Base-by-base conservation (phyloP, 2,797 vertebrate species). In the Sebastes taczanowskii region DNA sequence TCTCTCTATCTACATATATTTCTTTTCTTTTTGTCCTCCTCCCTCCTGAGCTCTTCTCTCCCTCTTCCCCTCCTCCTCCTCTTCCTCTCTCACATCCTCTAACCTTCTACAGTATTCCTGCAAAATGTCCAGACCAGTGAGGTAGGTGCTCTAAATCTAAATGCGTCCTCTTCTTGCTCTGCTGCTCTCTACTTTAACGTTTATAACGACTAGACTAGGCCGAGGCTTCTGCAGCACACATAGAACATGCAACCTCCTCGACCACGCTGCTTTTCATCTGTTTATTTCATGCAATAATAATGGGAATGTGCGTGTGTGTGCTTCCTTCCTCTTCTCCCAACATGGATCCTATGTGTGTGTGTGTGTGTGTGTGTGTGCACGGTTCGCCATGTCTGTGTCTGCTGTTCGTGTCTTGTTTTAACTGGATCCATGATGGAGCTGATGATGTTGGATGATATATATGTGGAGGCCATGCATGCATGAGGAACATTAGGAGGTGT, bases 81-180 rank as follows among this genome's bases (percentile, higher is more conserved):
- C 89, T 83, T 78, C 76, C 66, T 93, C 93, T 92, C 88, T 92
- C 90, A 88, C 92, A 90, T 91, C 93, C 93, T 83, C 82, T 90
- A 95, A 93, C 94, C 93, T 95, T 95, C 94, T 86, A 94, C 95
- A 95, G 95, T 93, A 92, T 96, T 95, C 93, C 94, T 94, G 92
- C 95, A 96, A 92, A 95, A 97, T 97, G 96, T 95, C 96, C 87
- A 95, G 96, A 96, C 96, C 96, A 92, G 96, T 97, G 93, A 96
- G 96, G 96, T 97, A 96, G 65, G 95, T 96, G 91, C 38, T 90
- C 89, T 94, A 86, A 88, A 89, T 86, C 74, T 94, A 86, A 88
- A 89, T 86, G 73, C 68, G 92, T 95, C 89, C 85, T 86, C 81
- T 84, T 82, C 87, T 79, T 13, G 11, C 35, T 38, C 35, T 38